Conservation (phyloP, 2,888 invertebrate species). For the Cerceris ruficornis region DNA sequence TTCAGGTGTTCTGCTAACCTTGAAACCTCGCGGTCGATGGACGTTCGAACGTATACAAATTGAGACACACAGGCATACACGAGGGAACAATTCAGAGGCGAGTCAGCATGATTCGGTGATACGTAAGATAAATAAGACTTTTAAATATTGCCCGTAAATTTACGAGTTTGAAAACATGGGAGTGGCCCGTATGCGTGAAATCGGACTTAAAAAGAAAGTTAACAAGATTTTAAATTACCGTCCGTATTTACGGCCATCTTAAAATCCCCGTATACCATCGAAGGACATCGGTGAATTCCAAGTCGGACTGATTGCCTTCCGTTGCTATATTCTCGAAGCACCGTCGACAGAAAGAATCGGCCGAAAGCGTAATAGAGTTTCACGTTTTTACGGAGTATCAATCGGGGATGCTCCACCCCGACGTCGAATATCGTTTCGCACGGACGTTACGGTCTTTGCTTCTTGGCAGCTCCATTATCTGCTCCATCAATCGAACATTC, state of each 20-base stretch:
- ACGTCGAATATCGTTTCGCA: slow-evolving; percentile 51
- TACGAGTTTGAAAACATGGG: neutral
- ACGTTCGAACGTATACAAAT: slow-evolving; percentile 1
- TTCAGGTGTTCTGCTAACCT: slow-evolving; percentile 16
- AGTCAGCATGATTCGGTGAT: slow-evolving; percentile 3
- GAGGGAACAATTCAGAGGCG: neutral
- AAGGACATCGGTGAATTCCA: neutral
- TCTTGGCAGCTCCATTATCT: slow-evolving; percentile 69
- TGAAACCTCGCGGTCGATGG: slow-evolving; percentile 2
- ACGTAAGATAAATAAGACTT: neutral
- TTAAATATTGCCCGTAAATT: neutral
- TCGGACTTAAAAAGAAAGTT: no score
- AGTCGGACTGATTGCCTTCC: slow-evolving; percentile 6
- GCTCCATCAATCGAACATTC: slow-evolving; percentile 66
- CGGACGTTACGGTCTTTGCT: slow-evolving; percentile 58
- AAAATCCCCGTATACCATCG: neutral
- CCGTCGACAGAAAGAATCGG: slow-evolving; percentile 12
- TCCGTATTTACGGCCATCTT: no score
- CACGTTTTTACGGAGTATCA: slow-evolving; percentile 53
- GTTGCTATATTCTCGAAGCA: neutral
- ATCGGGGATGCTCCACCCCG: slow-evolving; percentile 42
- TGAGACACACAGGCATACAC: neutral
- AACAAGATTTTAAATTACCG: no score
- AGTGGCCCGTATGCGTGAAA: neutral
- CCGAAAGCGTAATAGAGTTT: slow-evolving; percentile 37